A percentile compares a stretch with the other conserved stretches of the same genome.
Evolutionary conservation across 2,113 vertebrate species (phyloP).

Genomic region (Pithys albifrons): DNA sequence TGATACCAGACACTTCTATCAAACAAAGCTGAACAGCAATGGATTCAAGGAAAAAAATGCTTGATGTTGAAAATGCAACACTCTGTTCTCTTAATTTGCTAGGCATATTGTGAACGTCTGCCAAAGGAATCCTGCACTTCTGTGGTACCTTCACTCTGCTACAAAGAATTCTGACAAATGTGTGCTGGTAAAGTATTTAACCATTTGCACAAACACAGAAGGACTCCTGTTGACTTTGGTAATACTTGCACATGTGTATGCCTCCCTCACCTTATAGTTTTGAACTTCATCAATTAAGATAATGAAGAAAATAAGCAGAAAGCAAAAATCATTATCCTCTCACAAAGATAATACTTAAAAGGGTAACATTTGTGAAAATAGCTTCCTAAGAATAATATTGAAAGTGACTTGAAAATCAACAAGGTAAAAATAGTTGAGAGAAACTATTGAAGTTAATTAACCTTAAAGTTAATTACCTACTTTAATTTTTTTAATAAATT

Average conservation of each 20-base stretch:
- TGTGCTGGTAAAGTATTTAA: not conserved
- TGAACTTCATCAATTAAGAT: not conserved
- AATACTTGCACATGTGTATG: not conserved
- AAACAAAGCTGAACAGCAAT: not conserved
- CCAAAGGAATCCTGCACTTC: not conserved
- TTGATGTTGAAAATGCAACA: not conserved
- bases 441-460: not conserved
- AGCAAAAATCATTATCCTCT: not conserved
- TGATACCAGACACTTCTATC: not conserved
- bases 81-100: not conserved
- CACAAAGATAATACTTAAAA: not conserved
- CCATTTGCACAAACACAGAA: not conserved
- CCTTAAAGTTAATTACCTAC: not conserved
- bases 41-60: not conserved
- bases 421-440: not conserved
- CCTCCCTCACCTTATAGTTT: not conserved
- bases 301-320: not conserved
- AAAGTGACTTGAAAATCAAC: not conserved
- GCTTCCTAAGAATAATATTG: not conserved
- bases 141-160: not conserved
- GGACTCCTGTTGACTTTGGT: rapidly evolving
- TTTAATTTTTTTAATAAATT: not conserved
- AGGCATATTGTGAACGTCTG: not conserved
- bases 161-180: not conserved
- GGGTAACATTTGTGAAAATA: not conserved